Conservation (phyloP, 2,113 vertebrate genomes). For the Nothoprocta perdicaria region DNA sequence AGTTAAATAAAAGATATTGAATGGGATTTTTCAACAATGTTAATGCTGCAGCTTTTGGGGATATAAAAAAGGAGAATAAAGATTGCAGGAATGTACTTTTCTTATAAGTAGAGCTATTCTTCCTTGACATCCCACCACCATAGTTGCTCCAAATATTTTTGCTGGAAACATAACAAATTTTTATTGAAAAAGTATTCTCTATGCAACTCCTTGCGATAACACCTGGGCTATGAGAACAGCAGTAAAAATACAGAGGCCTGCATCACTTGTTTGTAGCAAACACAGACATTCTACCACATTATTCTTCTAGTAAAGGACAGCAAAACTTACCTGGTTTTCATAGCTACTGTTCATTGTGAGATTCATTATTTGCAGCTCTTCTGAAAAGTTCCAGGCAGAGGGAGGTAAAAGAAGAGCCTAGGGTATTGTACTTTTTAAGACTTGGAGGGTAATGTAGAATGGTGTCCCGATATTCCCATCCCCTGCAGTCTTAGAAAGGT, state of each 20-base stretch:
- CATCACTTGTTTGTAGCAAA: neutral
- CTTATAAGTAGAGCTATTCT: neutral
- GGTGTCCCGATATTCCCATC: neutral
- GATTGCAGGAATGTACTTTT: neutral
- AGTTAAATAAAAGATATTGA: neutral
- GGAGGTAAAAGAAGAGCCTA: fast-evolving
- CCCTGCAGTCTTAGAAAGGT: fast-evolving
- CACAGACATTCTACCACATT: neutral
- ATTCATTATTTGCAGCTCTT: neutral
- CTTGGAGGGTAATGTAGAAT: neutral
- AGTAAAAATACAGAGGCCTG: neutral
- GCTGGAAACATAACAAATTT: neutral
- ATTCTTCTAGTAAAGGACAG: neutral
- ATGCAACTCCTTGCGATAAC: neutral
- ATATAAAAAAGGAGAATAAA: neutral
- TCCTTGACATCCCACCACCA: neutral
- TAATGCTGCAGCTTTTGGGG: neutral
- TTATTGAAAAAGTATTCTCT: neutral
- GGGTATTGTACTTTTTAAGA: neutral
- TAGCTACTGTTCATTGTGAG: neutral
- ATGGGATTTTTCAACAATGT: neutral
- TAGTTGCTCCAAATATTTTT: neutral
- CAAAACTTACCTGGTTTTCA: neutral
- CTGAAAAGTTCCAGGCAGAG: neutral
- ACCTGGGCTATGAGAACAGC: neutral